Evolutionary conservation across 1,140 invertebrate genomes (phyloP).

Genomic region (Ceratosolen solmsi): DNA sequence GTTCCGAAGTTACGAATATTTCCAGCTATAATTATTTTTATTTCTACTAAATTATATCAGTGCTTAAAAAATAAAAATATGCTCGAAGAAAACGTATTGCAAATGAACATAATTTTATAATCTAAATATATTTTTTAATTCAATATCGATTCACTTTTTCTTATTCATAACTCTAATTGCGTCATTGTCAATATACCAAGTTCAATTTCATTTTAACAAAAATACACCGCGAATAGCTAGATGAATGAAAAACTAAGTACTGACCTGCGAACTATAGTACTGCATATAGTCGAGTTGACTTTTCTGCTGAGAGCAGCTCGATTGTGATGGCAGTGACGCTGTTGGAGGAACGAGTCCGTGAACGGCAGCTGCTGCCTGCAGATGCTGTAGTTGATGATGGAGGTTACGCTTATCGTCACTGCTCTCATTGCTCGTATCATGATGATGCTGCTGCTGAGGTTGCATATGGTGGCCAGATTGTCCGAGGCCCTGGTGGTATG

Average conservation of each 20-base stretch:
- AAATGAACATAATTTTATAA: no score
- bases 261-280: conserved; percentile 71
- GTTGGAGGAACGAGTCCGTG: conserved; percentile 70
- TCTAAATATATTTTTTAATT: no score
- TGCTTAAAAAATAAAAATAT: no score
- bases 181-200: no score
- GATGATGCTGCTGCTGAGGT: conserved; percentile 56
- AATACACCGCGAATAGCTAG: no score
- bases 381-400: conserved; percentile 69
- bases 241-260: neutral
- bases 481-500: conserved; percentile 66
- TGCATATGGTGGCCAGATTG: conserved; percentile 65
- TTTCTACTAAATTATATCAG: no score
- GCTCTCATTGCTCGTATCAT: conserved; percentile 70
- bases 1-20: neutral
- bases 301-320: conserved; percentile 71
- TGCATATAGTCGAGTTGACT: conserved; percentile 72
- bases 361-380: conserved; percentile 63
- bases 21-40: no score
- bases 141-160: no score
- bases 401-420: conserved; percentile 71
- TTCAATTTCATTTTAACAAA: no score
- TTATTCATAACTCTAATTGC: no score
- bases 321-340: conserved; percentile 66
- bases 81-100: no score